Percentiles rank a stretch among this genome's conserved stretches.
Conservation (phyloP, 2,113 vertebrate genomes). For the Sapajus apella region DNA sequence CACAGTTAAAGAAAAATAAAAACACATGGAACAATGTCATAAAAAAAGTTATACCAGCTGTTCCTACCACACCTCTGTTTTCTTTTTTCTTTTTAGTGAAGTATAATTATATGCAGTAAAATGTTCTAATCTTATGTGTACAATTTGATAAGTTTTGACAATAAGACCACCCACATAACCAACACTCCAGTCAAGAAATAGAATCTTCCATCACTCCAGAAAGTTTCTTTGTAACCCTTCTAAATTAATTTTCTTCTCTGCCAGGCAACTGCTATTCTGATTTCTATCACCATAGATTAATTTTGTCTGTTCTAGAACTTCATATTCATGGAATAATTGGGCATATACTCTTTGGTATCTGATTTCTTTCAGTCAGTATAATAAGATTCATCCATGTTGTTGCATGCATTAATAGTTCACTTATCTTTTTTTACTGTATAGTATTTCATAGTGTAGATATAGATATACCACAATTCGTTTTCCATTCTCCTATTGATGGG, state of each 20-base stretch:
- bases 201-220: slow-evolving; percentile 11
- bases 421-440: background rate
- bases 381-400: background rate
- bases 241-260: background rate
- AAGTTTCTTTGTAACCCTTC: background rate
- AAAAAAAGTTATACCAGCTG: slow-evolving; percentile 49
- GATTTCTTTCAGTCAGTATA: background rate
- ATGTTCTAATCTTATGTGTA: slow-evolving; percentile 18
- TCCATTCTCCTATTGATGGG: background rate
- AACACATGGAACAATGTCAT: slow-evolving; percentile 45
- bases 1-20: slow-evolving; percentile 43
- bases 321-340: background rate
- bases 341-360: background rate
- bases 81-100: background rate
- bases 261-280: background rate
- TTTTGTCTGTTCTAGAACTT: slow-evolving; percentile 3
- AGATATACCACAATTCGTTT: background rate
- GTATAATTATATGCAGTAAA: slow-evolving; percentile 23
- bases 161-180: background rate
- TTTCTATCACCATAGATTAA: background rate
- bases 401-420: background rate
- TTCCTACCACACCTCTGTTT: background rate
- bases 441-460: background rate
- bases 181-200: background rate
- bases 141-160: slow-evolving; percentile 39